These are phyloP conservation scores for Panthera leo DNA, from an alignment of 2,113 vertebrate species.

Conservation along the genomic window DNA sequence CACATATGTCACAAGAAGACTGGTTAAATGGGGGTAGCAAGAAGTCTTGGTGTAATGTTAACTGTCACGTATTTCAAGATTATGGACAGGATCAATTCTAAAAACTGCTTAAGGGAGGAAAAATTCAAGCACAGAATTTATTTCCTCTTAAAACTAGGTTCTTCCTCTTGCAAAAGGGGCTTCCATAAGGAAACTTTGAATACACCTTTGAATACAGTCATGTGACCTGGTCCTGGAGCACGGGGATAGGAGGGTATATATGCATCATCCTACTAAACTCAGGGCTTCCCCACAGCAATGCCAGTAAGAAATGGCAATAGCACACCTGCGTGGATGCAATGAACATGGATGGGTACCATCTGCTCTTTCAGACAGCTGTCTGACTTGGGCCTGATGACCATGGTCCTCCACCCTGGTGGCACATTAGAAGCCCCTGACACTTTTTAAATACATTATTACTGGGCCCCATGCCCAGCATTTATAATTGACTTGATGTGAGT, in stretches of 20 bases:
- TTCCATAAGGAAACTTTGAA: not conserved
- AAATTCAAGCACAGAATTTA: not conserved
- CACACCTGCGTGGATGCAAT: not conserved
- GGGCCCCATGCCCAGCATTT: not conserved
- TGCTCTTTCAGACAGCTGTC: not conserved
- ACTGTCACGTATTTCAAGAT: slow-evolving; percentile 37
- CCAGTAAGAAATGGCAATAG: not conserved
- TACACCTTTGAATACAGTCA: not conserved
- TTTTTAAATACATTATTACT: not conserved
- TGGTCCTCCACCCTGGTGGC: not conserved
- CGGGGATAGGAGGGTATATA: not conserved
- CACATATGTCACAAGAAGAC: not conserved
- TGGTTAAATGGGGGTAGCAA: not conserved
- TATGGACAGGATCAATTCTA: slow-evolving; percentile 20
- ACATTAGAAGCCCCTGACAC: not conserved
- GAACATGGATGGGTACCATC: not conserved
- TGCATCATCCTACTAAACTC: not conserved
- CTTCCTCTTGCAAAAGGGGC: not conserved
- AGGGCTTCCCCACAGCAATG: not conserved
- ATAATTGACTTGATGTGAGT: not conserved
- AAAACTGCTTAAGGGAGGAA: not conserved
- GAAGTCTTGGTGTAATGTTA: not conserved
- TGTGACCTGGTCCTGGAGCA: not conserved
- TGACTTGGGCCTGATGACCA: not conserved
- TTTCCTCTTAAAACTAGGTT: not conserved